Base-by-base conservation (phyloP, 2,888 invertebrate species). In the Cephonodes hylas region DNA sequence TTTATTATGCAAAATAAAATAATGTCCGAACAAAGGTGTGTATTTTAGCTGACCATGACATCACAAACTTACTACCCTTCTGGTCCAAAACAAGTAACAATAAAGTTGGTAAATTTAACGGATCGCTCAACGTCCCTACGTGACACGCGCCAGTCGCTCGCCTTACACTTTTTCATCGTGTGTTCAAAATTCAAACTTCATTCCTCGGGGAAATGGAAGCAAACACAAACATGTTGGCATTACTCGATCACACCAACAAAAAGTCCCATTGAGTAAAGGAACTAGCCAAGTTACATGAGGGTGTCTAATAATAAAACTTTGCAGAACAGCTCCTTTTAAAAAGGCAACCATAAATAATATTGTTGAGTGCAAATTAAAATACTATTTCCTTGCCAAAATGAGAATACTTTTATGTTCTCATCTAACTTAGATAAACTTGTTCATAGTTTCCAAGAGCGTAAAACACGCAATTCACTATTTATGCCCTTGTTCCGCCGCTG, bases 381-480 rank as follows among this genome's bases (percentile, higher is more conserved):
- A 46, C 18, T 38, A 38, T 23, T 61, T 44, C 57, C 34, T 46
- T 34, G 23, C 57, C 22, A 61, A 61, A 58, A 45, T 61, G 57
- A 45, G 45, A 56, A 31, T 44, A 34, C 56, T 61, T 61, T 61
- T 57, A 45, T n/a, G 44, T 57, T 23, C 34, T 61, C 57, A 61
- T 61, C 34, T 45, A 61, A 61, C 61, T 61, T 61, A 57, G 18
- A 56, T 44, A 61, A 45, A 57, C 31, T 45, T 23, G 22, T 57
- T 45, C 23, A 15, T 48, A 46, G 38, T 48, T 58, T 44, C 22
- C 27, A 44, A 27, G 25, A 44, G 27, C 44, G 27, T 42, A 44
- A 53, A 31, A 53, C 31, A 59, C 58, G 20, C 18, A n/a, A 44
- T 59, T 58, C 42, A 42, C 23, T 59, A 59, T 58, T 58, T 58